Percentiles rank a stretch among this genome's conserved stretches.
These are phyloP conservation scores for Dicyrtoma fusca DNA, from an alignment of 2,888 invertebrate genomes.

Conservation along the genomic window DNA sequence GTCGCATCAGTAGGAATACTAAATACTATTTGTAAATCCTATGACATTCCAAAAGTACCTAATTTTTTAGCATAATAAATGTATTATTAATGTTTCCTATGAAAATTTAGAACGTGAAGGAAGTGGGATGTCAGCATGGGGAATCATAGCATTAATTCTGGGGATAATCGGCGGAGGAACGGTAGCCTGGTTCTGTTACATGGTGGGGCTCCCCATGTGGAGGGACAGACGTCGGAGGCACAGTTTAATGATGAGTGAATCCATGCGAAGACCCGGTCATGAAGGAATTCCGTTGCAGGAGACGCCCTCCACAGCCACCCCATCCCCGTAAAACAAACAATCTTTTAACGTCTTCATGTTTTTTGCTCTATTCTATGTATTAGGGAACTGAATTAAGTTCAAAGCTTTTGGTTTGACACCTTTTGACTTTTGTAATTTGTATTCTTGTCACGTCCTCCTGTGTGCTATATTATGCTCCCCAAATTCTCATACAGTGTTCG, in stretches of 20 bases:
- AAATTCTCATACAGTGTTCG: too few species aligned
- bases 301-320: slow-evolving; percentile 52
- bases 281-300: slow-evolving; percentile 50
- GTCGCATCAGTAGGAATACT: too few species aligned
- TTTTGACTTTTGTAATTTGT: not conserved
- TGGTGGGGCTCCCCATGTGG: slow-evolving; percentile 50
- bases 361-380: not conserved
- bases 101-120: slow-evolving; percentile 45
- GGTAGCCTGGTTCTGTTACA: slow-evolving; percentile 51
- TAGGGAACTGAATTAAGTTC: not conserved
- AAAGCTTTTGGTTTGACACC: not conserved
- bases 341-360: slow-evolving; percentile 12
- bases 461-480: not conserved
- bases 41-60: not conserved
- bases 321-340: slow-evolving; percentile 47
- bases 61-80: not conserved
- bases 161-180: slow-evolving; percentile 47
- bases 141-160: slow-evolving; percentile 45
- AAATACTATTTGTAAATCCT: too few species aligned
- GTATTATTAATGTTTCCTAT: not conserved
- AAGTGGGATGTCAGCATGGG: slow-evolving; percentile 51
- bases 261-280: slow-evolving; percentile 28
- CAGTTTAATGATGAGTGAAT: slow-evolving; percentile 6
- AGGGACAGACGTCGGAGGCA: slow-evolving; percentile 44
- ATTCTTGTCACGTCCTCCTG: slow-evolving; percentile 15